Evolutionary conservation across 2,888 invertebrate genomes (phyloP).

Genomic region (Synanthedon formicaeformis): DNA sequence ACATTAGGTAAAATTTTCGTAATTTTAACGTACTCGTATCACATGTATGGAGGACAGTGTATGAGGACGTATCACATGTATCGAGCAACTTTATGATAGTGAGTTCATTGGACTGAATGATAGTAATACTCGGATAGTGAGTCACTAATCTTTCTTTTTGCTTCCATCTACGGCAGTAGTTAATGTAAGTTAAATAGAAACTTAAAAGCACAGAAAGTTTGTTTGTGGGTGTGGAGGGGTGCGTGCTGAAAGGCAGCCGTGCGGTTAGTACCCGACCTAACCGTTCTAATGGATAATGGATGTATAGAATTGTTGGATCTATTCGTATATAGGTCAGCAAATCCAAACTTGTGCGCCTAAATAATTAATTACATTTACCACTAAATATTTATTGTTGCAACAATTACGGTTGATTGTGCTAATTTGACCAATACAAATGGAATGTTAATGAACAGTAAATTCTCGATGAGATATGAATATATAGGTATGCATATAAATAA

Average conservation of each 20-base stretch:
- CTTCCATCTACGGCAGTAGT: constrained; percentile 4
- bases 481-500: too few species aligned
- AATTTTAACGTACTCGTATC: too few species aligned
- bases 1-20: too few species aligned
- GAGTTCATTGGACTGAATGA: too few species aligned
- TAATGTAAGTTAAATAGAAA: constrained; percentile 26
- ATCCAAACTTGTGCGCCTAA: background rate
- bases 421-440: too few species aligned
- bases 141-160: too few species aligned
- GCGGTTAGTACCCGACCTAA: constrained; percentile 5
- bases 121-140: too few species aligned
- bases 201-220: constrained; percentile 34
- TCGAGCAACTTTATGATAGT: too few species aligned
- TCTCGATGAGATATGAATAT: too few species aligned
- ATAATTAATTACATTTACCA: background rate
- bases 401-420: background rate
- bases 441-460: too few species aligned
- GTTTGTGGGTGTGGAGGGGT: constrained; percentile 9
- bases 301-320: constrained; percentile 3
- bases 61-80: too few species aligned
- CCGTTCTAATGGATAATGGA: constrained; percentile 12
- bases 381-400: background rate
- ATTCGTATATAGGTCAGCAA: background rate
- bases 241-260: constrained; percentile 13
- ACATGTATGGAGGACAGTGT: too few species aligned